Base-by-base conservation (phyloP, 2,113 vertebrate species). In the Serinus canaria region DNA sequence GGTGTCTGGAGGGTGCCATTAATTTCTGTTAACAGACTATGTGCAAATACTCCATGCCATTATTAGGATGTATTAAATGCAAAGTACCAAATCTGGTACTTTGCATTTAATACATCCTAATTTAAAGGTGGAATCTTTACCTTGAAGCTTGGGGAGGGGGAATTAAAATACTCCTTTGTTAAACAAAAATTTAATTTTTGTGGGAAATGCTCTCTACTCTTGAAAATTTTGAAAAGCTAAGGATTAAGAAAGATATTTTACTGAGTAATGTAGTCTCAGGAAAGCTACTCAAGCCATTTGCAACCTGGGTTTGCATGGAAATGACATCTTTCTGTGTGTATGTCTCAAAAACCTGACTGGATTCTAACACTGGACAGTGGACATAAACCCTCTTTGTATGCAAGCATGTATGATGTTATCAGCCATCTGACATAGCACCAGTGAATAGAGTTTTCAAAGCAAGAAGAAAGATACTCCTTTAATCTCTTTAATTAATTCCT, bases 231-330 rank as follows among this genome's bases (percentile, higher is more conserved):
- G 20, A n/a, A 84, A 84, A 62, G 7, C 13, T 59, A 44, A 70
- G 9, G 13, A 35, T 44, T 4, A 60, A 56, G 15, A 4, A 60
- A 46, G 7, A 7, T 31, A 68, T 46, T 90, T 63, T 11, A 35
- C 39, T 89, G 5, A 7, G 14, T 11, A 27, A 2, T 33, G 6
- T 31, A 59, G 24, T 47, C 33, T 44, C 8, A 39, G 21, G 7
- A 50, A 46, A 81, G 12, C 7, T 67, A 5, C 16, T 67, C 24
- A 82, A 92, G 10, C 3, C 35, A 28, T 75, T 91, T 75, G 3
- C 8, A 44, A 7, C 8, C 9, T 69, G n/a, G 6, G 1, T 33
- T 66, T 9, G 1, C 27, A 39, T 22, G 14, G 4, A 52, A 3
- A 15, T 68, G 3, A 1, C 46, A 11, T 35, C 23, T 82, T 56